These are phyloP conservation scores for Pterois miles DNA, from an alignment of 2,797 vertebrate genomes.

Conservation along the genomic window DNA sequence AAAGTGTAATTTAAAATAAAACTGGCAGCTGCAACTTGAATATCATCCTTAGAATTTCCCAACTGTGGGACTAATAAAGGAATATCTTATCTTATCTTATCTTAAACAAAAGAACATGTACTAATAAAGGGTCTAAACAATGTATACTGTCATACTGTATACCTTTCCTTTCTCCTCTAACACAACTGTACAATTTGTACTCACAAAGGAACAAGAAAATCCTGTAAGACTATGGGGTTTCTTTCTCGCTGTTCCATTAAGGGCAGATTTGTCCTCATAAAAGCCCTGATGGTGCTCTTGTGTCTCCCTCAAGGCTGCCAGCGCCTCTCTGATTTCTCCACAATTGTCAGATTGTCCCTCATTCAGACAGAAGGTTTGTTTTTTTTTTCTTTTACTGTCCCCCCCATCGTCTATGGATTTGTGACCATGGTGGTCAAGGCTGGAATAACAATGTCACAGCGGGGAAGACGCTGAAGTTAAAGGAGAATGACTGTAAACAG, in stretches of 20 bases:
- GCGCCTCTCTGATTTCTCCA: slow-evolving; percentile 19
- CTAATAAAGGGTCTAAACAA: background rate
- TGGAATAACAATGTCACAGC: background rate
- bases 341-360: slow-evolving; percentile 40
- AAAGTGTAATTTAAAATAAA: background rate
- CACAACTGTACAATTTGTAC: background rate
- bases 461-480: background rate
- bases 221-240: background rate
- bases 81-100: too few relatives aligned
- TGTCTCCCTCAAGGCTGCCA: slow-evolving; percentile 28
- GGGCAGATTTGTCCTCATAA: background rate
- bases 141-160: background rate
- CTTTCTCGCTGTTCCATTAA: slow-evolving; percentile 1
- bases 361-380: background rate
- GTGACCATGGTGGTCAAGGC: background rate
- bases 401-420: background rate
- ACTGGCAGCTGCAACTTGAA: background rate
- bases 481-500: background rate
- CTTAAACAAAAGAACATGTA: background rate
- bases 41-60: background rate
- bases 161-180: background rate
- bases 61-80: too few relatives aligned
- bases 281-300: slow-evolving; percentile 13
- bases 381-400: background rate
- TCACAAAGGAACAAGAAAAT: background rate